Conservation (phyloP, 2,113 vertebrate species). For the Neolamprologus sp. region DNA sequence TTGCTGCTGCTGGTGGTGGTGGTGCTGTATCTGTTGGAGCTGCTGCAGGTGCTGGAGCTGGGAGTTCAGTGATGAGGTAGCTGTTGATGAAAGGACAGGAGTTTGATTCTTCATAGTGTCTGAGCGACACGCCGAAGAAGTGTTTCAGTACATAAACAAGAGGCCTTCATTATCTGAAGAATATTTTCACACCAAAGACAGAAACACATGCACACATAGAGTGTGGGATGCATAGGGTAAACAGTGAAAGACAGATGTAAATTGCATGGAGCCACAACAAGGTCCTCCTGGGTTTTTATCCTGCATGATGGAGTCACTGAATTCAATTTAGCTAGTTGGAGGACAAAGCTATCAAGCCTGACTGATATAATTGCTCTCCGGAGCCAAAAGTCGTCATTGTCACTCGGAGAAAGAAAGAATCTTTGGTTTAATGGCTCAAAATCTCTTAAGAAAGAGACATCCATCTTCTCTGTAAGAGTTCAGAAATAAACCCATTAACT, state of each 20-base stretch:
- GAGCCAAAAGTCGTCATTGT: constrained; percentile 60
- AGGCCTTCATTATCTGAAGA: constrained; percentile 14
- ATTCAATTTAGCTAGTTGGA: constrained; percentile 58
- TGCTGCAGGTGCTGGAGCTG: constrained; percentile 98
- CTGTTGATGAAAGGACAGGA: constrained; percentile 63
- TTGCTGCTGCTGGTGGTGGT: constrained; percentile 80
- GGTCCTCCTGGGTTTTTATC: constrained; percentile 44
- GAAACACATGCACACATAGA: neutral
- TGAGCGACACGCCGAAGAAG: neutral
- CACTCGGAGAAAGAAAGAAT: constrained; percentile 51
- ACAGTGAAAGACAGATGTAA: constrained; percentile 49
- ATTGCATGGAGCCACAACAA: constrained; percentile 56
- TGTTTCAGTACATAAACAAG: neutral
- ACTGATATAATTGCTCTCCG: constrained; percentile 58
- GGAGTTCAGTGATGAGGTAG: constrained; percentile 99
- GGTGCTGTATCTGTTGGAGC: constrained; percentile 92
- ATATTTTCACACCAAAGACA: constrained; percentile 29
- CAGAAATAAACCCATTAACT: constrained; percentile 66
- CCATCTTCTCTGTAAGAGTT: constrained; percentile 42
- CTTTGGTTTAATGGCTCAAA: constrained; percentile 57
- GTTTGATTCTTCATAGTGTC: neutral
- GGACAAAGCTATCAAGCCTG: constrained; percentile 57
- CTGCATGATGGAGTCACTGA: constrained; percentile 16
- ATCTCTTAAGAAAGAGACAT: constrained; percentile 55
- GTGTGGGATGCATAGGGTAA: constrained; percentile 35